Base-by-base conservation (phyloP, 1,140 invertebrate species). In the Aphis gossypii region DNA sequence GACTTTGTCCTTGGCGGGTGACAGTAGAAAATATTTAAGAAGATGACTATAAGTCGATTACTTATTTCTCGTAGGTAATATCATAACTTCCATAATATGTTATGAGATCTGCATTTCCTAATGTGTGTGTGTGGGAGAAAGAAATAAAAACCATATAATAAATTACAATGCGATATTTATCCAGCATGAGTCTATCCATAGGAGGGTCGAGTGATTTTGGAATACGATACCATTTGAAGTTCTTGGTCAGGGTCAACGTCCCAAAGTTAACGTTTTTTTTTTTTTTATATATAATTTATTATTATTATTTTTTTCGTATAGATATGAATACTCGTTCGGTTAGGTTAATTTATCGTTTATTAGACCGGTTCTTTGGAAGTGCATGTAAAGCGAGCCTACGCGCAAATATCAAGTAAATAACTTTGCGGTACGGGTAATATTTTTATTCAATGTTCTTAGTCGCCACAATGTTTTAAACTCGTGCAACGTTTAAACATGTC, bases 241-340 rank as follows among this genome's bases (percentile, higher is more conserved):
- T 93, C 91, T 84, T n/a, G 35, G 91, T 86, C 82, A 93, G 68
- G 91, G 91, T 93, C 91, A 93, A 93, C 44, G 91, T 35, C 91
- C 91, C 91, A 84, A 93, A 84, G 68, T 93, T 83, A 84, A 93
- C 82, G 48, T 46, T 48, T n/a, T 38, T n/a, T 38, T 91, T 38
- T 91, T 91, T 76, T 83, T 35, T 35, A 35, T 82, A 82, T 20
- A 83, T 92, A 82, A 92, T 83, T 60, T 90, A 41, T 56, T 60
- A 68, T 30, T 90, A 9, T n/a, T 60, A 41, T 14, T n/a, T 44
- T 90, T 60, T 60, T 25, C 51, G n/a, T 38, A 56, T 41, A 56
- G 9, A 38, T 41, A 56, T 68, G 30, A 68, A 68, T 90, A 56
- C 88, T 38, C n/a, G n/a, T 38, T 11, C 51, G 35, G 88, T 56